Conservation (phyloP, 1,140 invertebrate genomes). For the Kradibia gibbosae region DNA sequence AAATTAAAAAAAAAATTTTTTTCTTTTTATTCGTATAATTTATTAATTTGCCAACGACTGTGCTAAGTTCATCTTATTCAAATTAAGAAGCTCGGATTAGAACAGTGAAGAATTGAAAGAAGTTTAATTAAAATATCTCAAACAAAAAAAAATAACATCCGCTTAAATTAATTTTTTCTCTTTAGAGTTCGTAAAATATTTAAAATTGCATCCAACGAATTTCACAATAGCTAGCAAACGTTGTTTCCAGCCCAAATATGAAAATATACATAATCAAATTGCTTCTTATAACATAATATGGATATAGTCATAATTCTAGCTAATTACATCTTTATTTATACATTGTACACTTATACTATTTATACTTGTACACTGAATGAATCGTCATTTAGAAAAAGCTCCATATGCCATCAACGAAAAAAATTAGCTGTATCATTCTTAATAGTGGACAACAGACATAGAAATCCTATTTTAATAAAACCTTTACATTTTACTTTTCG, state of each 20-base stretch:
- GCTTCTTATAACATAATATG: constrained; percentile 43
- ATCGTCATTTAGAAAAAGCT: constrained; percentile 16
- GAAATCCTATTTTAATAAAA: constrained; percentile 8
- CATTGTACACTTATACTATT: constrained; percentile 30
- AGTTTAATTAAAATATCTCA: background rate
- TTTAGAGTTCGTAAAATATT: constrained; percentile 39
- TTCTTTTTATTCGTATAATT: constrained; percentile 30
- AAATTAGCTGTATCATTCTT: background rate
- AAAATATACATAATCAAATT: constrained; percentile 32
- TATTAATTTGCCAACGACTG: constrained; percentile 36
- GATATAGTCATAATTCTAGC: constrained; percentile 21
- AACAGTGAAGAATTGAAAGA: constrained; percentile 21
- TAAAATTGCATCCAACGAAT: constrained; percentile 33
- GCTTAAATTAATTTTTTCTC: background rate
- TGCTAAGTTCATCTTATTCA: constrained; percentile 14
- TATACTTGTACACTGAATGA: no score
- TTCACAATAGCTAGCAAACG: constrained; percentile 33
- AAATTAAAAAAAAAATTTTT: background rate
- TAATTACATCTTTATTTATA: constrained; percentile 35
- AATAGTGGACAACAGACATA: background rate
- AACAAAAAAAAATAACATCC: background rate
- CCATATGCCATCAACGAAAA: background rate
- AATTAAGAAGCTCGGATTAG: constrained; percentile 27
- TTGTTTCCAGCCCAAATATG: constrained; percentile 11
- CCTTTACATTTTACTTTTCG: background rate